phyloP scores from a whole-genome alignment of 2,113 vertebrate genomes.

The Colinus virginianus region DNA sequence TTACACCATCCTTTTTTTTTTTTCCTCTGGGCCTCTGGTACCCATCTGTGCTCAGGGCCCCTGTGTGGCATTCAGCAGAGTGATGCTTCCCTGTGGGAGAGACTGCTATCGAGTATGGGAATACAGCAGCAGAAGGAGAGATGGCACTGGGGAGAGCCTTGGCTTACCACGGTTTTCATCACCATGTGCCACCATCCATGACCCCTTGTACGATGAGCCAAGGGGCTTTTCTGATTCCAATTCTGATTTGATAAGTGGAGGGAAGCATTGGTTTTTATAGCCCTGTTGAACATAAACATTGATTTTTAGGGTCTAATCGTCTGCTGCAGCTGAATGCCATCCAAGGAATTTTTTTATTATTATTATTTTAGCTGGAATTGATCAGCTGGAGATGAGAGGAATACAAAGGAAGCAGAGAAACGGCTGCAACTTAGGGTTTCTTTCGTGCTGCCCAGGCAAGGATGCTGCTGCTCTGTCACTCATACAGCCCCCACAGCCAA shows the following conservation, averaged over 20 bases:
- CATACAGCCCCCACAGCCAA: conserved; percentile 25
- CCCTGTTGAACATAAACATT: conserved; percentile 58
- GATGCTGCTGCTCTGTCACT: conserved; percentile 8
- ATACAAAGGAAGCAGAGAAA: conserved; percentile 25
- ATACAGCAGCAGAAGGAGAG: not conserved
- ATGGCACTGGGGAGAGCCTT: not conserved
- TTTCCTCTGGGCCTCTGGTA: not conserved
- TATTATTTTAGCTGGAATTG: conserved; percentile 44
- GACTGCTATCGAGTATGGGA: not conserved
- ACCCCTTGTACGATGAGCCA: not conserved
- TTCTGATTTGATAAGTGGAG: conserved; percentile 33
- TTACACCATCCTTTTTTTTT: accelerated
- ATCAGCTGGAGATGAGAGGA: conserved; percentile 32
- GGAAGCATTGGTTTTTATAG: conserved; percentile 35
- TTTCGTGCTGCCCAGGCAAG: conserved; percentile 5
- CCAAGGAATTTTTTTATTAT: conserved; percentile 22
- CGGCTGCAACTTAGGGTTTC: conserved; percentile 2
- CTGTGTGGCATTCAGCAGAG: not conserved
- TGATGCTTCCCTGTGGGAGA: not conserved
- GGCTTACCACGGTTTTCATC: not conserved
- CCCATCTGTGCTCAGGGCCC: not conserved
- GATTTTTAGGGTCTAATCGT: conserved; percentile 65
- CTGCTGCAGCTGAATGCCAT: conserved; percentile 36
- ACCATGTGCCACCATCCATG: not conserved
- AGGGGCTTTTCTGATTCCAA: conserved; percentile 35